Evolutionary conservation across 2,888 invertebrate genomes (phyloP).

Genomic region (Didymodactylos carnosus): DNA sequence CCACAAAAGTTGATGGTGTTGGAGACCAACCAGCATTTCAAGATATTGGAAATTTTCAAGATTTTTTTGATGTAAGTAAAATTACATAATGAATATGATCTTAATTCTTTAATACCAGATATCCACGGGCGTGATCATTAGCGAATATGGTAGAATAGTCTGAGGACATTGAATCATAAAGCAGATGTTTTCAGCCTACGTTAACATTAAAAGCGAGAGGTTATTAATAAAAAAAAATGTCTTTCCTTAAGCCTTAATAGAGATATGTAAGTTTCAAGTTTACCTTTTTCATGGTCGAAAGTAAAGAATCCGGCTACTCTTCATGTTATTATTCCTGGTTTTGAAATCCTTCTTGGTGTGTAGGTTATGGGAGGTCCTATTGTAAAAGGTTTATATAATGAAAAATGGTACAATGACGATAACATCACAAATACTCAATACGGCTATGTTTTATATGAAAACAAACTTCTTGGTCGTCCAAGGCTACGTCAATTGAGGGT

Average conservation of each 20-base stretch:
- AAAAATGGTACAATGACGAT: slow-evolving; percentile 14
- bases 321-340: too few relatives aligned
- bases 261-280: too few relatives aligned
- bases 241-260: too few relatives aligned
- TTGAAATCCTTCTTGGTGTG: too few relatives aligned
- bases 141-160: too few relatives aligned
- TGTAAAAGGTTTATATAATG: slow-evolving; percentile 10
- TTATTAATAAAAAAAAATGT: background rate
- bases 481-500: slow-evolving; percentile 24
- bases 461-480: slow-evolving; percentile 32
- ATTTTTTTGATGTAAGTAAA: slow-evolving; percentile 39
- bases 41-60: slow-evolving; percentile 31
- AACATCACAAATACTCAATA: slow-evolving; percentile 17
- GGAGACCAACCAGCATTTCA: slow-evolving; percentile 24
- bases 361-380: background rate
- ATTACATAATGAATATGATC: background rate
- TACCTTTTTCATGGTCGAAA: too few relatives aligned
- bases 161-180: too few relatives aligned
- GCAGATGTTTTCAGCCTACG: too few relatives aligned
- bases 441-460: slow-evolving; percentile 34
- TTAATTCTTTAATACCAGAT: too few relatives aligned
- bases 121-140: too few relatives aligned
- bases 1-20: slow-evolving; percentile 28
- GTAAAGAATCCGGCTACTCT: too few relatives aligned
- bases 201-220: too few relatives aligned